Base-by-base conservation (phyloP, 2,797 vertebrate species). In the Acrocephalus scirpaceus region DNA sequence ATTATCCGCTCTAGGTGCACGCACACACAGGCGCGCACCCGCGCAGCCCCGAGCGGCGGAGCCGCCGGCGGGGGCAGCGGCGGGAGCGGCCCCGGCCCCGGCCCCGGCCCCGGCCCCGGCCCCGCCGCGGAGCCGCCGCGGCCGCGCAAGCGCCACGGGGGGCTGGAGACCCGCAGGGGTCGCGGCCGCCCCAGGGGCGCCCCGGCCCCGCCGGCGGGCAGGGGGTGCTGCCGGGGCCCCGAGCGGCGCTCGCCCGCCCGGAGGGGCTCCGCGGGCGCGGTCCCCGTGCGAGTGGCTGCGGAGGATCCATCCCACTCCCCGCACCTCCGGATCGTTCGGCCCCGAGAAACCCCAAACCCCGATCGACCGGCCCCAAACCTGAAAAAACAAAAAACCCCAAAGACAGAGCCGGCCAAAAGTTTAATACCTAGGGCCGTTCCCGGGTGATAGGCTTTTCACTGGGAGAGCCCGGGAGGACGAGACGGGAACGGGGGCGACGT, bases 401-500 rank as follows among this genome's bases (percentile, higher is more conserved):
- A 44, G 15, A 26, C 29, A 18, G 19, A 82, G 5, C 36, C 51
- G 64, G 92, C 94, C 92, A 85, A 92, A 88, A 96, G 93, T 97
- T 97, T 92, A 96, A 95, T 94, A 95, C 96, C 96, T 94, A 91
- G 32, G 72, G 75, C 93, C 88, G 50, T 40, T 48, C 86, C 65
- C 79, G 57, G 73, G 70, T 82, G 92, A 91, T 83, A 82, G 64
- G 79, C 76, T 97, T 97, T 97, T 95, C 94, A 90, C 94, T 90
- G 66, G 83, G 30, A 77, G 94, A 50, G 96, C 91, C 86, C 91
- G 88, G 91, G 95, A 91, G 97, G 95, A 93, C 92, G 79, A 97
- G 96, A 96, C 94, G 69, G 34, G 90, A 97, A 97, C 86, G 97
- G 96, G 95, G 95, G 94, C 97, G 95, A 97, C 92, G 97, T 97